Base-by-base conservation (phyloP, 2,113 vertebrate species). In the Neotragus moschatus region DNA sequence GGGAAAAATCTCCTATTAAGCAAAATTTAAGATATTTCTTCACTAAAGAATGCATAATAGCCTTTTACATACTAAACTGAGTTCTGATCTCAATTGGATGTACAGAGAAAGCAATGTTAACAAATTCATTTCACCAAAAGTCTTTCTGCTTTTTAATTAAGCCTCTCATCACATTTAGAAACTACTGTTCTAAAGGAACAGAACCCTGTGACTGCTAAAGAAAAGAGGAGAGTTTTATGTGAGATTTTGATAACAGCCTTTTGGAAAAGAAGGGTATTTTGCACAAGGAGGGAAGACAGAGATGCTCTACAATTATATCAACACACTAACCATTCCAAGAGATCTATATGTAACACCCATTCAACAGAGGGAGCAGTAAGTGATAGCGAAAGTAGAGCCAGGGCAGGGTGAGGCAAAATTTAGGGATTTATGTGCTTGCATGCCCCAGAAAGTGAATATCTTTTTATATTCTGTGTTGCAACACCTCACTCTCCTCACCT, bases 41-140 rank as follows among this genome's bases (percentile, higher is more conserved):
- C 95, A 58, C 23, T 75, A 25, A 82, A 66, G 79, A 91, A 49
- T 93, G 39, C 26, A 47, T 36, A 61, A 86, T 56, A 96, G 4
- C 2, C 23, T 91, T 95, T 55, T 47, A 55, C n/a, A 36, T 66
- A 2, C 7, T 60, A 66, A 45, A 93, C n/a, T 19, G 14, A 90
- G 51, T 33, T 53, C 8, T 77, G 5, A 49, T 87, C 15, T 49
- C 80, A 70, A 77, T 84, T 21, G 91, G 7, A 70, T 13, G 19
- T 49, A 73, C 19, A 53, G 15, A 55, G 28, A 15, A 73, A 33
- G 25, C 28, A 51, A 53, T n/a, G n/a, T n/a, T 47, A 53, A 63
- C 19, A 94, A 28, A 39, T 39, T 84, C 8, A 80, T 81, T 84
- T 92, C 63, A 91, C 15, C 19, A 43, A 16, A 60, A 66, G 53